A percentile compares a stretch with the other conserved stretches of the same genome.
Conservation (phyloP, 2,888 invertebrate genomes). For the Drosophila melanosoma region DNA sequence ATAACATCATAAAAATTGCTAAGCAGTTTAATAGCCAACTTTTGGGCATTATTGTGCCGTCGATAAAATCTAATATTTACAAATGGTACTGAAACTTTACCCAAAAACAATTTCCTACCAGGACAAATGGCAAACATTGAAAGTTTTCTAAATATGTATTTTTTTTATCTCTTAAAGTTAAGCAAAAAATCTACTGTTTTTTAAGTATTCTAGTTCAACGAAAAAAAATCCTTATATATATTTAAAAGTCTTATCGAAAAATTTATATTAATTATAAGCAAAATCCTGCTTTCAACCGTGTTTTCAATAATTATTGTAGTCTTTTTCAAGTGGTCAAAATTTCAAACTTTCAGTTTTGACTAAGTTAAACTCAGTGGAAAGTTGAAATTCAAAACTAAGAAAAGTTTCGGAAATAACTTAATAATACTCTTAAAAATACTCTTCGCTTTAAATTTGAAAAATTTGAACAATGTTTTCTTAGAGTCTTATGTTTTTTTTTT, state of each 20-base stretch:
- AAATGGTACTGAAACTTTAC: constrained; percentile 17
- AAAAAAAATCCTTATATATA: background rate
- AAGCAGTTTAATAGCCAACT: constrained; percentile 53
- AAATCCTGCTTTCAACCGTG: background rate
- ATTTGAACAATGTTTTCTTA: background rate
- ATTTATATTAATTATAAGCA: background rate
- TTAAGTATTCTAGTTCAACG: background rate
- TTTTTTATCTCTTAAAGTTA: background rate
- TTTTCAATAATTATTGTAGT: background rate
- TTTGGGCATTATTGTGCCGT: background rate
- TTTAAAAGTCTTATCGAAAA: background rate
- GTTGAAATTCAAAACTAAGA: background rate
- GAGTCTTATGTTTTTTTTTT: background rate
- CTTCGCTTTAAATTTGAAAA: background rate
- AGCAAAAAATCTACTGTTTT: background rate
- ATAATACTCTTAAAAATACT: too few species aligned
- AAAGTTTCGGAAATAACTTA: too few species aligned
- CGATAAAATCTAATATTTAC: constrained; percentile 20
- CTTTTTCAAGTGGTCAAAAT: background rate
- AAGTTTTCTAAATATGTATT: background rate
- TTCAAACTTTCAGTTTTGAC: background rate
- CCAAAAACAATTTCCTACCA: constrained; percentile 22
- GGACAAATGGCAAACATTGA: constrained; percentile 12
- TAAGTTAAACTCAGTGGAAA: background rate
- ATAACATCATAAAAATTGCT: constrained; percentile 62